Base-by-base conservation (phyloP, 2,113 vertebrate genomes). In the Setophaga kirtlandii region DNA sequence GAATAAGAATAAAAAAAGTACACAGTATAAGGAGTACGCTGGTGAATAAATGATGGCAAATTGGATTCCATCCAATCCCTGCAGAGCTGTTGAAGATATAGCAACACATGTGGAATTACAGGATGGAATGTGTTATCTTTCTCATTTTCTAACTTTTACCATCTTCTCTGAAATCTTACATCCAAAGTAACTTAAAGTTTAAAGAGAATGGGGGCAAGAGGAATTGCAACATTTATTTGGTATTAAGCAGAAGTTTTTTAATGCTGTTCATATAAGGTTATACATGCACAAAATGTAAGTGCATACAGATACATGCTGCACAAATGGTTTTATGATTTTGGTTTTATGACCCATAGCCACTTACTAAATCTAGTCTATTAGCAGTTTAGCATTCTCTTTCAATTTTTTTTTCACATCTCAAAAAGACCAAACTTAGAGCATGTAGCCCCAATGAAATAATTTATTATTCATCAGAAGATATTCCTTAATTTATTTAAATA, bases 11-110 rank as follows among this genome's bases (percentile, higher is more conserved):
- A 58, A 91, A 97, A 97, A 97, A 97, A 96, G 53, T 96, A 91
- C 90, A 94, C 93, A 87, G 60, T 90, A 92, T 94, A 97, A 98
- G 95, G 96, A 96, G 80, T 97, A 94, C 90, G 91, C 94, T 96
- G 96, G 94, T 94, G 96, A 98, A 97, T 97, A 98, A 98, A 97
- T 97, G 88, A 97, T 95, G 94, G 97, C 87, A 98, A 98, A 97
- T 98, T 98, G 97, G 97, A 98, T 98, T 98, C 87, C 77, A 68
- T 97, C 94, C 98, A 97, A 90, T 97, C 97, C 95, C 96, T 70
- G 68, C 81, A 94, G 95, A 97, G 85, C 82, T 97, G 93, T 80
- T 96, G 97, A 96, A 96, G 97, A 92, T 93, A 89, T 67, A 83
- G 75, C 59, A 71, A 88, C 62, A 76, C 44, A 42, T 79, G 76